Conservation (phyloP, 2,113 vertebrate species). For the Otocyon megalotis region DNA sequence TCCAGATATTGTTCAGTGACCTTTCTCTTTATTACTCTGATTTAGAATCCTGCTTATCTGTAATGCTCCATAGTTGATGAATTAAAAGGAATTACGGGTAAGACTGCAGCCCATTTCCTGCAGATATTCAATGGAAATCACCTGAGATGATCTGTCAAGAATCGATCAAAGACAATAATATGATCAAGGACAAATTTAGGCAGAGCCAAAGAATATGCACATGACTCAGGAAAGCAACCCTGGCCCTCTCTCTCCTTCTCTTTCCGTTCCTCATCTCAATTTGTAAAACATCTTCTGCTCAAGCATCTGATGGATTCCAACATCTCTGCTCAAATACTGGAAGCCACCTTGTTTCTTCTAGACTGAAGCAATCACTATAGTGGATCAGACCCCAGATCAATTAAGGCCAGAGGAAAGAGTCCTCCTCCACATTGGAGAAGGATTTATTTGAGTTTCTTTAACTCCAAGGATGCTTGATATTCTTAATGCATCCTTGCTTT, state of each 20-base stretch:
- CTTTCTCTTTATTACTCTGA: slow-evolving; percentile 1
- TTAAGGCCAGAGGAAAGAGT: neutral
- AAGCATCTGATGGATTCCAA: neutral
- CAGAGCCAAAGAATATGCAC: neutral
- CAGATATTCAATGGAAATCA: neutral
- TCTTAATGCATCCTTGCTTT: neutral
- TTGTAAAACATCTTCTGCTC: neutral
- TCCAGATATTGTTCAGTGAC: neutral
- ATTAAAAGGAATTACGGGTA: slow-evolving; percentile 4
- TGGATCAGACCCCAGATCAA: neutral
- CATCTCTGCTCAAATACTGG: neutral
- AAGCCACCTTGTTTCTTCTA: neutral
- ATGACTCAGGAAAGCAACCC: neutral
- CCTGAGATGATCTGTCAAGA: neutral
- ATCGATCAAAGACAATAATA: neutral
- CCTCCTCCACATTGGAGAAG: neutral
- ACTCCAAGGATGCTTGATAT: neutral
- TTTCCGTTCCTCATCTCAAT: neutral
- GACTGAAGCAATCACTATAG: rapidly evolving
- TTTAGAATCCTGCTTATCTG: slow-evolving; percentile 38
- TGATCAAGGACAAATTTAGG: neutral
- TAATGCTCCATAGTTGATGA: neutral
- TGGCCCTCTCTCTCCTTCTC: neutral
- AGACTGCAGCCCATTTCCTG: neutral
- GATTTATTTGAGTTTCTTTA: neutral